Conservation (phyloP, 2,888 invertebrate species). For the Acanthopleura granulata region DNA sequence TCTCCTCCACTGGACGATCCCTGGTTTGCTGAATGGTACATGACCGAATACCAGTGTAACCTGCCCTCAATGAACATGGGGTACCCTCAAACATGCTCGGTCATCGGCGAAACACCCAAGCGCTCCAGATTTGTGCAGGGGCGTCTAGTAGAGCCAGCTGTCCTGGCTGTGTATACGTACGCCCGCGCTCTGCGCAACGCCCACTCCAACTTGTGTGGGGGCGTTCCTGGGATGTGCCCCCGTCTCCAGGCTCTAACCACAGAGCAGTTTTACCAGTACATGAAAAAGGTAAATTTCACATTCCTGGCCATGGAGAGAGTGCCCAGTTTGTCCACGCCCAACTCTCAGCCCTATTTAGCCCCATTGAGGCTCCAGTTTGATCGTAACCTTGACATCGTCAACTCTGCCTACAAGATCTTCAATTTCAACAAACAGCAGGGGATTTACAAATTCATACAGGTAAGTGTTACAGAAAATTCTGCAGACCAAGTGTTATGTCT, state of each 20-base stretch:
- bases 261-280: slow-evolving; percentile 51
- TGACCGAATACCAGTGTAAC: slow-evolving; percentile 46
- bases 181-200: slow-evolving; percentile 59
- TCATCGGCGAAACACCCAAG: slow-evolving; percentile 33
- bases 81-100: slow-evolving; percentile 19
- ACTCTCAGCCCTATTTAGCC: slow-evolving; percentile 54
- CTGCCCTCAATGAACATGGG: slow-evolving; percentile 38
- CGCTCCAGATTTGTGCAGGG: slow-evolving; percentile 51
- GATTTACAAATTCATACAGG: slow-evolving; percentile 48
- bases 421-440: slow-evolving; percentile 55
- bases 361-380: slow-evolving; percentile 50
- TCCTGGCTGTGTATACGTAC: slow-evolving; percentile 59
- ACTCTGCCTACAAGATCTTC: slow-evolving; percentile 55
- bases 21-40: slow-evolving; percentile 60
- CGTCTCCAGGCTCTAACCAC: slow-evolving; percentile 40
- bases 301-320: slow-evolving; percentile 56
- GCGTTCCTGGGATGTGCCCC: slow-evolving; percentile 45
- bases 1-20: slow-evolving; percentile 54
- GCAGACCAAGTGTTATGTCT: background rate
- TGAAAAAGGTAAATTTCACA: slow-evolving; percentile 55
- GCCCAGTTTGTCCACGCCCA: slow-evolving; percentile 56
- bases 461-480: slow-evolving; percentile 27
- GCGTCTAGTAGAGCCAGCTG: slow-evolving; percentile 60
- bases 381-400: slow-evolving; percentile 51
- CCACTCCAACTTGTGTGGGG: slow-evolving; percentile 47